phyloP scores from a whole-genome alignment of 2,113 vertebrate genomes.

The Actinemys pallida region DNA sequence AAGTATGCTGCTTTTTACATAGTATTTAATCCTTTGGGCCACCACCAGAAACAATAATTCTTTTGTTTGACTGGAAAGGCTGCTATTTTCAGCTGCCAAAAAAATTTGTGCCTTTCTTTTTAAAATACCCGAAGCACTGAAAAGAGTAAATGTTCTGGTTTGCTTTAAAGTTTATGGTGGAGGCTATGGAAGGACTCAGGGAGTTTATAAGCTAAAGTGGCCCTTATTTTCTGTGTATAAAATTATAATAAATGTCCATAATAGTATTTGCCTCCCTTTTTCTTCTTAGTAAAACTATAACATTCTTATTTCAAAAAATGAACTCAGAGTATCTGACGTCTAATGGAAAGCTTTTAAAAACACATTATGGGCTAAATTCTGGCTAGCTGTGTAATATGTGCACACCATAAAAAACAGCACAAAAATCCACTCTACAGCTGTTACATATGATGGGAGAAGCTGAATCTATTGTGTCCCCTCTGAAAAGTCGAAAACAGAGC shows the following conservation, averaged over 20 bases:
- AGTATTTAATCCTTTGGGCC: conserved; percentile 25
- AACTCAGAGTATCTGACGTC: not conserved
- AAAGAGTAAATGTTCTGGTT: conserved; percentile 29
- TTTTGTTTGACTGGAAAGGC: conserved; percentile 53
- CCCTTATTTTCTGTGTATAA: not conserved
- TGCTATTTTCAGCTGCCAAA: conserved; percentile 43
- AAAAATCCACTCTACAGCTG: not conserved
- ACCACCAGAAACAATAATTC: conserved; percentile 45
- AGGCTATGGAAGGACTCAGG: not conserved
- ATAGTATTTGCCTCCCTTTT: not conserved
- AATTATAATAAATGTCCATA: not conserved
- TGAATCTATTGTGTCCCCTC: not conserved
- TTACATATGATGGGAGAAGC: not conserved
- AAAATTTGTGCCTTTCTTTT: conserved; percentile 1
- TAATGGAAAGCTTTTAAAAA: not conserved
- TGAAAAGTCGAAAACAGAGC: not conserved
- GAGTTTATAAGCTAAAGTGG: conserved; percentile 15
- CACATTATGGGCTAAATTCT: not conserved
- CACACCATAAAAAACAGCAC: rapidly evolving
- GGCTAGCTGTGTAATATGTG: rapidly evolving
- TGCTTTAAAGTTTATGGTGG: conserved; percentile 4
- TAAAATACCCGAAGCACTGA: not conserved
- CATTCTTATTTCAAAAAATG: not conserved
- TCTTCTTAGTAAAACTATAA: not conserved
- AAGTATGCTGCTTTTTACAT: conserved; percentile 35